Evolutionary conservation across 2,888 invertebrate species (phyloP).

Genomic region (Caenorhabditis sp.): DNA sequence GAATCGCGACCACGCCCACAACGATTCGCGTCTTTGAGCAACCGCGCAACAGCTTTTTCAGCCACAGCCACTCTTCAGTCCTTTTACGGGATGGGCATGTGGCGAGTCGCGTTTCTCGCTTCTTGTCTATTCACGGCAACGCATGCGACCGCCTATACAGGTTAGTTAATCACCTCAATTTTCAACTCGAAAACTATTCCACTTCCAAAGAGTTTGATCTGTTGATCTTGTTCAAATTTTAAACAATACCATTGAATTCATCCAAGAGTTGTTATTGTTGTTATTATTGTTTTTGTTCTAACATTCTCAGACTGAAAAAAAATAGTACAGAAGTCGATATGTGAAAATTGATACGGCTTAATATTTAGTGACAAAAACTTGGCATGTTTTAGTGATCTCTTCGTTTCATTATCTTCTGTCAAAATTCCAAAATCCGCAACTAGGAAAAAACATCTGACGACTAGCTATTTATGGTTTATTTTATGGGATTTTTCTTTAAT

Average conservation of each 20-base stretch:
- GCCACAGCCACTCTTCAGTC: slow-evolving; percentile 37
- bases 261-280: too few relatives aligned
- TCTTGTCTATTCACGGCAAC: slow-evolving; percentile 25
- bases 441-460: too few relatives aligned
- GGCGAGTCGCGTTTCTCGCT: slow-evolving; percentile 44
- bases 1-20: slow-evolving; percentile 28
- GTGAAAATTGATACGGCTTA: not conserved
- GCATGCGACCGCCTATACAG: slow-evolving; percentile 42
- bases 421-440: too few relatives aligned
- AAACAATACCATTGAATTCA: too few relatives aligned
- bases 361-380: not conserved
- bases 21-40: slow-evolving; percentile 29
- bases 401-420: too few relatives aligned
- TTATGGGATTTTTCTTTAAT: not conserved
- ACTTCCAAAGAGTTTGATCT: not conserved
- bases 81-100: slow-evolving; percentile 48
- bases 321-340: not conserved
- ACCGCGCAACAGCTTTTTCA: slow-evolving; percentile 8
- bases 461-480: not conserved
- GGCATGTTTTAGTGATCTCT: too few relatives aligned
- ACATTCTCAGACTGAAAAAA: not conserved
- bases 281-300: not conserved
- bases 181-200: too few relatives aligned
- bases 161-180: too few relatives aligned
- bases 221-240: too few relatives aligned